Percentiles rank a stretch among this genome's conserved stretches.
Conservation (phyloP, 1,140 invertebrate genomes). For the Lepidotrigona ventralis region DNA sequence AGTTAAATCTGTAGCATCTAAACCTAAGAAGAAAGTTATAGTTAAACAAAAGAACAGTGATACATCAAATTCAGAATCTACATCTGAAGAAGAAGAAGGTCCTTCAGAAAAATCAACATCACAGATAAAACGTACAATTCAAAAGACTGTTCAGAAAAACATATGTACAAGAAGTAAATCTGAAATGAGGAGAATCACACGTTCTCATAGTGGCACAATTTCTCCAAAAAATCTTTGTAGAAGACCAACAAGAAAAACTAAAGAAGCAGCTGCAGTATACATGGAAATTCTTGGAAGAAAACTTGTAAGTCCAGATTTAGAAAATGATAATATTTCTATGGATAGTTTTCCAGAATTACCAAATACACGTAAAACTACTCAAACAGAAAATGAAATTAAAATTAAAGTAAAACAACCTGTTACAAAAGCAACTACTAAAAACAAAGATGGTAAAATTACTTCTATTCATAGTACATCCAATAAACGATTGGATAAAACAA, state of each 20-base stretch:
- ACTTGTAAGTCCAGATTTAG: conserved; percentile 81
- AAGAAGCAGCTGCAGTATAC: conserved; percentile 87
- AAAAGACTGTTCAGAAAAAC: conserved; percentile 69
- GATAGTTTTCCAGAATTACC: conserved; percentile 86
- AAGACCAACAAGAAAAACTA: conserved; percentile 86
- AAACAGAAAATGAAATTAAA: conserved; percentile 84
- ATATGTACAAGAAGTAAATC: conserved; percentile 70
- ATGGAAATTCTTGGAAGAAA: conserved; percentile 88
- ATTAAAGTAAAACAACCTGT: conserved; percentile 71
- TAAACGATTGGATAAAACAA: conserved; percentile 55
- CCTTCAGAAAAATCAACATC: conserved; percentile 48
- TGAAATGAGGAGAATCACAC: conserved; percentile 73
- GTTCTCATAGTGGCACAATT: conserved; percentile 67
- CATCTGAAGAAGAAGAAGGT: conserved; percentile 73
- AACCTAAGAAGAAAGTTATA: conserved; percentile 58
- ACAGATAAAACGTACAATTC: conserved; percentile 55
- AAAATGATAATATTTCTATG: conserved; percentile 83
- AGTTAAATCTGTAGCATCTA: conserved; percentile 53
- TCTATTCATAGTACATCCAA: conserved; percentile 20
- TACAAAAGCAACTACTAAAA: conserved; percentile 42
- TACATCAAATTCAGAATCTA: conserved; percentile 70
- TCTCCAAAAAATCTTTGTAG: conserved; percentile 61
- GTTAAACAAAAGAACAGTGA: conserved; percentile 64
- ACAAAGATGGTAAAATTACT: conserved; percentile 50
- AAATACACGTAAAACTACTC: conserved; percentile 82